Percentiles rank a stretch among this genome's conserved stretches.
Evolutionary conservation across 2,888 invertebrate species (phyloP).

Genomic region (Endotricha flammealis): DNA sequence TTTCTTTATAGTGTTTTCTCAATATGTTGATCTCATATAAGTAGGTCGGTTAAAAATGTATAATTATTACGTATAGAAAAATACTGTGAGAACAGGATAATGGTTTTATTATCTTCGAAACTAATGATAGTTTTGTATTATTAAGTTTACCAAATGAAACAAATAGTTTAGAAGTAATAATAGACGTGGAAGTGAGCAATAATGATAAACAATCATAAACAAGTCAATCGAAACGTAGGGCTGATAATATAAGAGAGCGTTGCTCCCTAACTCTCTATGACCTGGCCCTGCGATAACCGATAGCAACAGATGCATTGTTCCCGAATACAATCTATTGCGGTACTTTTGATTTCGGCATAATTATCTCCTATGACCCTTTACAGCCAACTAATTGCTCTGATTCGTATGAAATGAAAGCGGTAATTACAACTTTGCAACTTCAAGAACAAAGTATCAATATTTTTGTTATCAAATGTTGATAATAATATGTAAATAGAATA

Average conservation of each 20-base stretch:
- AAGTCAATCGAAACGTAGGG: slow-evolving; percentile 55
- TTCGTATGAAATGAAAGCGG: too few relatives aligned
- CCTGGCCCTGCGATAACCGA: slow-evolving; percentile 43
- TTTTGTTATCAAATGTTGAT: too few relatives aligned
- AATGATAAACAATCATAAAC: slow-evolving; percentile 64
- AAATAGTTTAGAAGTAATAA: slow-evolving; percentile 8
- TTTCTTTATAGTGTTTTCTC: too few relatives aligned
- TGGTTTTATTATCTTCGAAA: too few relatives aligned
- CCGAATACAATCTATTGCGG: slow-evolving; percentile 35
- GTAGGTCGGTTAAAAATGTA: too few relatives aligned
- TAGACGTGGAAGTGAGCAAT: slow-evolving; percentile 41
- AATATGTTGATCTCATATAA: too few relatives aligned
- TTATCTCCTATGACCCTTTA: slow-evolving; percentile 14
- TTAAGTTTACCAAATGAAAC: background rate
- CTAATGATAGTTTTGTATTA: too few relatives aligned
- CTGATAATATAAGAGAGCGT: slow-evolving; percentile 55
- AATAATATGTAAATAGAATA: too few relatives aligned
- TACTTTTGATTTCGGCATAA: slow-evolving; percentile 21
- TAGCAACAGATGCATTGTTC: slow-evolving; percentile 31
- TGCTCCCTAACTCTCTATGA: slow-evolving; percentile 60
- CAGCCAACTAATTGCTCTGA: background rate
- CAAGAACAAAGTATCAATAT: too few relatives aligned
- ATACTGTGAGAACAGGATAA: too few relatives aligned
- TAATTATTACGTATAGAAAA: too few relatives aligned
- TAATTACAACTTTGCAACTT: too few relatives aligned